A percentile compares a stretch with the other conserved stretches of the same genome.
Evolutionary conservation across 2,113 vertebrate species (phyloP).

Genomic region (Mirounga angustirostris): DNA sequence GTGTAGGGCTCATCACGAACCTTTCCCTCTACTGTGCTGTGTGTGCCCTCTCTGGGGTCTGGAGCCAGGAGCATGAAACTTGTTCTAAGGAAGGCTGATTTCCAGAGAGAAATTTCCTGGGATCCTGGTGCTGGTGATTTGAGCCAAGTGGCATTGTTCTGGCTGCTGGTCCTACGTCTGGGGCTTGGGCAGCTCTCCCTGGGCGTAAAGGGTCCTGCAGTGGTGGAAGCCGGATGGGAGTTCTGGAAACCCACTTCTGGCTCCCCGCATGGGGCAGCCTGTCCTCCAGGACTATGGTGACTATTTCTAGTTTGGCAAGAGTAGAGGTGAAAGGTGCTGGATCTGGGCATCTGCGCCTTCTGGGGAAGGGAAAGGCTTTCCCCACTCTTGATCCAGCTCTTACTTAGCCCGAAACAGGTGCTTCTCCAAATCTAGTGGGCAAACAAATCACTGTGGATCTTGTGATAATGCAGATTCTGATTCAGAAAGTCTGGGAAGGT

Average conservation of each 20-base stretch:
- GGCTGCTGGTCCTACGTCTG: neutral
- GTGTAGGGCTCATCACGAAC: accelerated
- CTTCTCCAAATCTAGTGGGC: neutral
- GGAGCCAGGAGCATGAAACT: accelerated
- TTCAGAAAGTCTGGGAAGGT: accelerated
- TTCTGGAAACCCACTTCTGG: neutral
- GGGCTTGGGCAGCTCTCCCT: accelerated
- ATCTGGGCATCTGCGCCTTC: accelerated
- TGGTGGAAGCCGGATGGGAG: no score
- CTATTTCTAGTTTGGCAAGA: accelerated
- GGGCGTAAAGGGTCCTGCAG: accelerated
- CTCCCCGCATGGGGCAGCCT: accelerated
- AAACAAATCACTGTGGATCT: accelerated
- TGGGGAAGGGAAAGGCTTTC: neutral
- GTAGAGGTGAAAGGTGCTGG: accelerated
- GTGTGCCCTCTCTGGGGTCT: neutral
- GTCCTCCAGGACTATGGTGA: accelerated
- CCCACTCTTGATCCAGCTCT: accelerated
- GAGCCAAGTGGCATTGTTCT: accelerated
- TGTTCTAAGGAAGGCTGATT: neutral
- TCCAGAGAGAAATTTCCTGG: neutral
- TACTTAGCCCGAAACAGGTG: neutral
- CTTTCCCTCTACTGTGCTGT: accelerated
- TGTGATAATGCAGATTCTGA: accelerated
- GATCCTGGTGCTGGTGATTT: neutral